These are phyloP conservation scores for Callimorpha dominula DNA, from an alignment of 2,888 invertebrate genomes.

Conservation along the genomic window DNA sequence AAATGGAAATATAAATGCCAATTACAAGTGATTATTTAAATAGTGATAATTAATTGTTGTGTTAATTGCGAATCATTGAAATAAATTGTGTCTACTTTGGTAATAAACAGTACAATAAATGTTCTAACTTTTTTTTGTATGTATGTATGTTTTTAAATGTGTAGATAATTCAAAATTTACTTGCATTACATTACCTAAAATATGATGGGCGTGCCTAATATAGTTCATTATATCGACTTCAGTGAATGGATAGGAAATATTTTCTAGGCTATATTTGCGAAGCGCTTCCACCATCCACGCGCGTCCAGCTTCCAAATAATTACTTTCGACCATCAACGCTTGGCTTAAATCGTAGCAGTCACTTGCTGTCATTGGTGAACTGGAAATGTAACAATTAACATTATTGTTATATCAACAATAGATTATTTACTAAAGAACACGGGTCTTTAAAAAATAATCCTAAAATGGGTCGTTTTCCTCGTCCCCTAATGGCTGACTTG, in stretches of 20 bases:
- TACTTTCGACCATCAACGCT: slow-evolving; percentile 94
- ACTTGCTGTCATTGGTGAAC: slow-evolving; percentile 91
- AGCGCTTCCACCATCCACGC: slow-evolving; percentile 98
- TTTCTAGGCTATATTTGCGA: slow-evolving; percentile 88
- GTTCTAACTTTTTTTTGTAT: too few relatives aligned
- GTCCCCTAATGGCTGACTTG: too few relatives aligned
- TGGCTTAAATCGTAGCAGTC: slow-evolving; percentile 99
- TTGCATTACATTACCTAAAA: slow-evolving; percentile 88
- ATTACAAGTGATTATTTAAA: too few relatives aligned
- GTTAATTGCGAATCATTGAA: too few relatives aligned
- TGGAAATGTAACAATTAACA: slow-evolving; percentile 52
- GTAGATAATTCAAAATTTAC: too few relatives aligned
- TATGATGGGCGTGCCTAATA: slow-evolving; percentile 97
- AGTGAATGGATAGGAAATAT: slow-evolving; percentile 85
- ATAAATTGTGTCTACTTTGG: too few relatives aligned
- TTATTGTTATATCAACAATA: background rate
- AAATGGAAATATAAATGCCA: too few relatives aligned
- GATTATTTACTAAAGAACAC: background rate
- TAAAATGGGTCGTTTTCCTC: background rate
- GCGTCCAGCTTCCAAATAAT: slow-evolving; percentile 96
- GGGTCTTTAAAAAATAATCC: background rate
- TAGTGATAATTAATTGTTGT: too few relatives aligned
- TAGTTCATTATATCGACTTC: slow-evolving; percentile 97
- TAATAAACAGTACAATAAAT: too few relatives aligned
- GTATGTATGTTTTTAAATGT: too few relatives aligned